Evolutionary conservation across 2,113 vertebrate species (phyloP), one percentile per base, ranked within the genome.

Genomic region (Fulica atra): DNA sequence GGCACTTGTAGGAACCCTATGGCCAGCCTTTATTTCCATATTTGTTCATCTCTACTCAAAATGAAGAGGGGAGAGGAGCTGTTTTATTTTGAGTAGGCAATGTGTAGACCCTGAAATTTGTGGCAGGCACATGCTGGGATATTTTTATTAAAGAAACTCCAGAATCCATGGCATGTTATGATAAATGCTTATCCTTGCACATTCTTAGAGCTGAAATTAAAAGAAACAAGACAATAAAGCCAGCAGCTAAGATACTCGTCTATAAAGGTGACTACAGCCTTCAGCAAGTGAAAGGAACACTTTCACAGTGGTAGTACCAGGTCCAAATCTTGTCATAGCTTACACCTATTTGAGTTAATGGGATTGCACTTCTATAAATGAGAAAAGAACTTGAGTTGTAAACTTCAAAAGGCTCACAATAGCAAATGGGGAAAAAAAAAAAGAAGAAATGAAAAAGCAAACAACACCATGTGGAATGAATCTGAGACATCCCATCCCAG

Each of bases 141-240:
- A 86, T 84, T 93, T 97, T 95, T 96, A 96, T 96, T 96, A 92
- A 93, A 96, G 69, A 93, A 94, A 96, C 65, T 86, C 56, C 86
- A 94, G 88, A 92, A 90, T 94, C 80, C 56, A 86, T 71, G 86
- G 48, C 48, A 86, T 86, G 81, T 59, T 86, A 84, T 86, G 48
- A 93, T 86, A 95, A 93, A 88, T 68, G 88, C 83, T 94, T 97
- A 95, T 91, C 46, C 56, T 87, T 94, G 93, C 86, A 95, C 85
- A 96, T 96, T 95, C 65, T 86, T 90, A 40, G 31, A 84, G 48
- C 18, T 66, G 50, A 88, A 92, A 84, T 86, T 56, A 90, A 90
- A 96, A 68, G 44, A 88, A 96, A 68, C 33, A 53, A 13, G 24
- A 81, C 42, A 71, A 83, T 50, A 74, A 94, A 80, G 72, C 26